Conservation (phyloP, 1,140 invertebrate genomes). For the Pseudomyrmex gracilis region DNA sequence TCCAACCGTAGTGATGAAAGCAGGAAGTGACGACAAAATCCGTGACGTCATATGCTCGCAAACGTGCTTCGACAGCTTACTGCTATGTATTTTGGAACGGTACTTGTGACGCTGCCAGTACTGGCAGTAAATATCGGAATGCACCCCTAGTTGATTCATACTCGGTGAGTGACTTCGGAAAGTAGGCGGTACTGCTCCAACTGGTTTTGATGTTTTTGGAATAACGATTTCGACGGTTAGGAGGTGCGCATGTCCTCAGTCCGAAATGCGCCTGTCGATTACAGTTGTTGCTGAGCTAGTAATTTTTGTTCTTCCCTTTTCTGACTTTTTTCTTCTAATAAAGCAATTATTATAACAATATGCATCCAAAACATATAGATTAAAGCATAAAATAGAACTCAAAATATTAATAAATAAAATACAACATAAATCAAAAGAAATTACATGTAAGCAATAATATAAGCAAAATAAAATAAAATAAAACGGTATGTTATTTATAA, state of each 20-base stretch:
- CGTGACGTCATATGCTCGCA: no score
- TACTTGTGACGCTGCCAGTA: no score
- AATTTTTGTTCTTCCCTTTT: constrained; percentile 92
- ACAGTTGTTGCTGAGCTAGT: constrained; percentile 85
- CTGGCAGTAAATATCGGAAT: no score
- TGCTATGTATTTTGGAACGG: no score
- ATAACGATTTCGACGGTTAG: constrained; percentile 73
- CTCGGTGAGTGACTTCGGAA: constrained; percentile 89
- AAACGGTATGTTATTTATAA: no score
- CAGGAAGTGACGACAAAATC: no score
- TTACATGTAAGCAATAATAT: no score
- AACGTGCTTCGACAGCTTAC: no score
- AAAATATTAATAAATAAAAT: background rate
- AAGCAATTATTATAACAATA: background rate
- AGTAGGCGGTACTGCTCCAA: constrained; percentile 81
- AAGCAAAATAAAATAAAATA: no score
- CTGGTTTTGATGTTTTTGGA: constrained; percentile 74
- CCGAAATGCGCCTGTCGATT: constrained; percentile 79
- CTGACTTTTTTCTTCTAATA: constrained; percentile 91
- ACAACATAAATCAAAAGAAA: background rate
- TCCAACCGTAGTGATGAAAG: no score
- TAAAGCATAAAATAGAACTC: background rate
- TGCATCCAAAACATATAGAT: background rate
- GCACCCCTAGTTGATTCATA: constrained; percentile 86
- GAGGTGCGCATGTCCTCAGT: constrained; percentile 79